These are phyloP conservation scores for Trachymyrmex septentrionalis DNA, from an alignment of 1,140 invertebrate species.

Conservation along the genomic window DNA sequence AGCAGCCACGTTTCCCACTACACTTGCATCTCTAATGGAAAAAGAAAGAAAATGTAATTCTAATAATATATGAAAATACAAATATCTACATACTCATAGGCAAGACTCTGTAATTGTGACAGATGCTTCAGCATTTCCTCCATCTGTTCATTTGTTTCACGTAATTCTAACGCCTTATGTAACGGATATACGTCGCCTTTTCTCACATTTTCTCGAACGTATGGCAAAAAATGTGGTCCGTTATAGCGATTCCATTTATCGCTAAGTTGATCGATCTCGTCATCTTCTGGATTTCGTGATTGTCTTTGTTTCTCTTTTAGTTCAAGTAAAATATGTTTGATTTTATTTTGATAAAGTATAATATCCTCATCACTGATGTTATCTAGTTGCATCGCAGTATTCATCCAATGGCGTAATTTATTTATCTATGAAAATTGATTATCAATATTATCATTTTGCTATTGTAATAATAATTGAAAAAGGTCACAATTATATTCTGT, in stretches of 20 bases:
- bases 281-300: constrained; percentile 40
- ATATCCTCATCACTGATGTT: constrained; percentile 56
- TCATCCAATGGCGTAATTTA: constrained; percentile 82
- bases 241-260: constrained; percentile 78
- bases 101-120: constrained; percentile 71
- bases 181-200: constrained; percentile 87
- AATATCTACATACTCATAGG: constrained; percentile 72
- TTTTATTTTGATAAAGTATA: constrained; percentile 72
- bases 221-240: constrained; percentile 71
- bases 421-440: constrained; percentile 78
- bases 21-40: constrained; percentile 78
- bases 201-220: constrained; percentile 78
- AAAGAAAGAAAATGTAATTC: constrained; percentile 35
- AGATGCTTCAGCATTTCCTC: constrained; percentile 76
- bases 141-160: constrained; percentile 59
- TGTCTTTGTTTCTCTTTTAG: constrained; percentile 73
- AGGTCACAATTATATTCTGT: background rate
- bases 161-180: constrained; percentile 86
- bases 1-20: constrained; percentile 64
- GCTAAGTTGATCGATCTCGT: constrained; percentile 10
- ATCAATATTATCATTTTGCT: background rate
- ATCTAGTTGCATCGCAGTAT: constrained; percentile 67
- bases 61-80: constrained; percentile 1
- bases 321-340: constrained; percentile 67
- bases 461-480: constrained; percentile 5